A percentile compares a stretch with the other conserved stretches of the same genome.
These are phyloP conservation scores for Trematomus bernacchii DNA, from an alignment of 2,797 vertebrate genomes.

Conservation along the genomic window DNA sequence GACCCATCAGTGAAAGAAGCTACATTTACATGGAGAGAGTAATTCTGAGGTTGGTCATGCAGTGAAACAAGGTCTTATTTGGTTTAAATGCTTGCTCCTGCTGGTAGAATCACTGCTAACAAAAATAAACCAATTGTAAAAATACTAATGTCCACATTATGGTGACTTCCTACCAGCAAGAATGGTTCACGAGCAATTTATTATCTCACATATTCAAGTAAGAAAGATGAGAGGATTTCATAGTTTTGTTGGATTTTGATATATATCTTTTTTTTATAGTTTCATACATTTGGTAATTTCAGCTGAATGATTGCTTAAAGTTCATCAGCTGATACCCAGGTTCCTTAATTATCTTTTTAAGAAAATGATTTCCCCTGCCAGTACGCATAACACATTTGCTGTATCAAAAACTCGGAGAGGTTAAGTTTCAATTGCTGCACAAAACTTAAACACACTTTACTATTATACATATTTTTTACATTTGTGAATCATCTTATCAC, in stretches of 20 bases:
- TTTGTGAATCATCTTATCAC: not conserved
- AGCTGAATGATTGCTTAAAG: not conserved
- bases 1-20: slow-evolving; percentile 28
- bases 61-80: slow-evolving; percentile 15
- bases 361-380: too few species aligned
- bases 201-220: not conserved
- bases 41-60: not conserved
- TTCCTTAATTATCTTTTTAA: slow-evolving; percentile 5
- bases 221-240: not conserved
- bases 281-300: not conserved
- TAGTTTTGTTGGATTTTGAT: not conserved
- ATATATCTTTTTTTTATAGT: not conserved
- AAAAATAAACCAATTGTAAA: slow-evolving; percentile 10
- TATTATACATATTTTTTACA: not conserved
- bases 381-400: not conserved
- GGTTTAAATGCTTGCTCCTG: slow-evolving; percentile 1
- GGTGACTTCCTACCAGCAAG: not conserved
- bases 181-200: not conserved
- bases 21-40: slow-evolving; percentile 40
- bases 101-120: not conserved
- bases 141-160: slow-evolving; percentile 6
- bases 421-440: not conserved
- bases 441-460: not conserved
- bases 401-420: not conserved
- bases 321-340: not conserved